Percentiles rank a stretch among this genome's conserved stretches.
Evolutionary conservation across 2,113 vertebrate genomes (phyloP).

Genomic region (Carollia perspicillata): DNA sequence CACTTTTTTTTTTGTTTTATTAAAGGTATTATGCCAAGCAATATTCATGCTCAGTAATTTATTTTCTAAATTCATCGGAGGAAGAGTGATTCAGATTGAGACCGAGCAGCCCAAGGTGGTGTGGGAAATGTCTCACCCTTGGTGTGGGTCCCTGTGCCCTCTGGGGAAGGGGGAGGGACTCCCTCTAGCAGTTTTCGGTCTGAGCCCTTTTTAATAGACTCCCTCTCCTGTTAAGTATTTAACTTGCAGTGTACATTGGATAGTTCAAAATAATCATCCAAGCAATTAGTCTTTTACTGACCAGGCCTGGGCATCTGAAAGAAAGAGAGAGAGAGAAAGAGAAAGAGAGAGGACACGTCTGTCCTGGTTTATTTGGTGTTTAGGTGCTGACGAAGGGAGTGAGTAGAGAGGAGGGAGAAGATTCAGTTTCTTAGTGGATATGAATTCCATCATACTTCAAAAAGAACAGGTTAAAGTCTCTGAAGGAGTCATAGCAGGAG

Average conservation of each 20-base stretch:
- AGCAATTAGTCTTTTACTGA: background rate
- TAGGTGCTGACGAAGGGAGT: background rate
- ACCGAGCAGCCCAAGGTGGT: background rate
- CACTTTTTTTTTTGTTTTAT: conserved; percentile 29
- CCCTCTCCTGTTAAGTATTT: background rate
- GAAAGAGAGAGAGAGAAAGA: background rate
- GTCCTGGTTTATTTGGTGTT: background rate
- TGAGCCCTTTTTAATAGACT: background rate
- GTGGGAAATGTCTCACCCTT: background rate
- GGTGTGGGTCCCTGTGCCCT: too few relatives aligned
- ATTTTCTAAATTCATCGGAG: background rate
- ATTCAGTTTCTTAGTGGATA: background rate
- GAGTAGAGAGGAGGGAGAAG: background rate
- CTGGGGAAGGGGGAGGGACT: background rate
- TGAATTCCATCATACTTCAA: background rate
- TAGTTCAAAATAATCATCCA: background rate
- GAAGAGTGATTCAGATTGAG: background rate
- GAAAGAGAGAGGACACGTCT: background rate
- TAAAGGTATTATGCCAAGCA: background rate
- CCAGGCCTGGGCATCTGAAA: background rate
- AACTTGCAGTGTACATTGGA: background rate
- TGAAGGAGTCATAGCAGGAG: background rate
- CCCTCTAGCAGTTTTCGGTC: background rate
- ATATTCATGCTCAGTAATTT: background rate
- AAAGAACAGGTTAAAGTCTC: background rate